Evolutionary conservation across 2,797 vertebrate species (phyloP).

Genomic region (Tarsius wallacei): DNA sequence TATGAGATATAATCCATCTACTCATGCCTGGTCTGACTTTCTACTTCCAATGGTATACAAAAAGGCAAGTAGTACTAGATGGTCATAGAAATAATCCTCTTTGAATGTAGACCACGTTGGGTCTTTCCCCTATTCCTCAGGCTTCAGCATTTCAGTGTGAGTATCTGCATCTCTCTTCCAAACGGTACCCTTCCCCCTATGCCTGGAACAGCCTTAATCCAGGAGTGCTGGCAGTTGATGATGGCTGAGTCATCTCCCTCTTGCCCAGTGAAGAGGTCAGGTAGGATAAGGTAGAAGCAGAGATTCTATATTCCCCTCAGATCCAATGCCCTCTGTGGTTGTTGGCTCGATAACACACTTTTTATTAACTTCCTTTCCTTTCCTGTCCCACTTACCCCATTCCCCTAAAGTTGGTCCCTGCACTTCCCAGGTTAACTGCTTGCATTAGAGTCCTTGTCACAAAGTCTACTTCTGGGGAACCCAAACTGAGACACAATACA

Average conservation of each 20-base stretch:
- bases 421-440: not conserved
- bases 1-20: not conserved
- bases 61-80: not conserved
- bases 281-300: not conserved
- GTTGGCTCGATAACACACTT: not conserved
- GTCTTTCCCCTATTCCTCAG: not conserved
- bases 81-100: not conserved
- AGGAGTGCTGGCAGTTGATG: not conserved
- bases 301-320: not conserved
- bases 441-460: not conserved
- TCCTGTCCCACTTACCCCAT: not conserved
- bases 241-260: not conserved
- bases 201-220: not conserved
- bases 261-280: not conserved
- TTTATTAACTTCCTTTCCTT: not conserved
- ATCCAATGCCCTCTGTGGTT: too few species aligned
- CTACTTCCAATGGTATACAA: not conserved
- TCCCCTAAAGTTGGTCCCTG: not conserved
- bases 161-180: not conserved
- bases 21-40: slow-evolving; percentile 3
- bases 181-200: not conserved
- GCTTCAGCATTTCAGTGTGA: not conserved
- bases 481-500: not conserved
- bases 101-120: not conserved
- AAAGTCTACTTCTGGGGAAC: not conserved